Conservation (phyloP, 1,140 invertebrate genomes). For the Plutomurus gul region DNA sequence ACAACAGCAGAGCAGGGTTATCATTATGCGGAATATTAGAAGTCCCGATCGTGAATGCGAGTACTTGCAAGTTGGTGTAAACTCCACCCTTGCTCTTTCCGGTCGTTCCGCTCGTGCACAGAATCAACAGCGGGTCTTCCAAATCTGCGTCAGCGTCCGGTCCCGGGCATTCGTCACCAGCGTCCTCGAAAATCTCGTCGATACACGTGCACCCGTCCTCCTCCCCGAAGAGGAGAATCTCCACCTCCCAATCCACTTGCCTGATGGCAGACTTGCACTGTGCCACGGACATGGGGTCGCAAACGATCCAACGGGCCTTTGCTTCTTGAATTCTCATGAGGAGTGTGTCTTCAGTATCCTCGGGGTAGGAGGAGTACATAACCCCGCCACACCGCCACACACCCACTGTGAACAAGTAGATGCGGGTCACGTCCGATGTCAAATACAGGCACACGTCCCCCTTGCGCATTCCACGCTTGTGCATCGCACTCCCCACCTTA, state of each 20-base stretch:
- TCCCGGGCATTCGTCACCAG: slow-evolving; percentile 39
- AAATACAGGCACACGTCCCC: slow-evolving; percentile 51
- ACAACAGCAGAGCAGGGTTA: slow-evolving; percentile 20
- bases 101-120: slow-evolving; percentile 49
- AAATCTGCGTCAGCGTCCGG: slow-evolving; percentile 29
- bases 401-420: slow-evolving; percentile 46
- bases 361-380: slow-evolving; percentile 50
- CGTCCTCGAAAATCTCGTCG: slow-evolving; percentile 45
- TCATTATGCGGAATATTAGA: slow-evolving; percentile 31
- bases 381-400: slow-evolving; percentile 49
- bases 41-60: slow-evolving; percentile 42
- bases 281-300: slow-evolving; percentile 36
- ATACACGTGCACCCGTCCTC: slow-evolving; percentile 39
- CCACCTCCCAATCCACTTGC: slow-evolving; percentile 40
- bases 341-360: slow-evolving; percentile 51
- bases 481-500: slow-evolving; percentile 47
- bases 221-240: slow-evolving; percentile 47
- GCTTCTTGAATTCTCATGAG: slow-evolving; percentile 36
- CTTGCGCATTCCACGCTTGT: slow-evolving; percentile 49
- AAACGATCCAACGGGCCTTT: slow-evolving; percentile 50
- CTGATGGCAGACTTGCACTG: slow-evolving; percentile 32
- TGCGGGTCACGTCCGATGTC: slow-evolving; percentile 48
- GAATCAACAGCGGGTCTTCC: slow-evolving; percentile 47
- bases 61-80: slow-evolving; percentile 45
- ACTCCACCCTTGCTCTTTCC: slow-evolving; percentile 50